Conservation (phyloP, 2,113 vertebrate genomes). For the Cinclus cinclus region DNA sequence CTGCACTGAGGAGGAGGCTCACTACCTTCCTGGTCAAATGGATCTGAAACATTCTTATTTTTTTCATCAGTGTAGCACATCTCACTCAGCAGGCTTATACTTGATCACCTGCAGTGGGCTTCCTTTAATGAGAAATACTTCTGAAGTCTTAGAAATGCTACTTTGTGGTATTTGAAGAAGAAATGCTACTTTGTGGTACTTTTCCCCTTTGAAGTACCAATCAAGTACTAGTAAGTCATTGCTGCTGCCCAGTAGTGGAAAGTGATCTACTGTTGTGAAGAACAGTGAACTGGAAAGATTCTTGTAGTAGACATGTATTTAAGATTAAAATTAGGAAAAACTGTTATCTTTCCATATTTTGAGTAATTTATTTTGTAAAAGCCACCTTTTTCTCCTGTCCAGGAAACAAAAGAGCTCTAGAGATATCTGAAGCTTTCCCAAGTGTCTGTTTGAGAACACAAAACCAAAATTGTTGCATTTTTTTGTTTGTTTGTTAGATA, state of each 20-base stretch:
- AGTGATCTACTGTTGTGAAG: neutral
- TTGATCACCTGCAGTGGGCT: neutral
- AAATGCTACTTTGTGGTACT: neutral
- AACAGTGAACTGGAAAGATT: neutral
- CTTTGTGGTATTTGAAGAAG: neutral
- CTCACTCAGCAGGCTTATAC: neutral
- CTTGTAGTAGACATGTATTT: neutral
- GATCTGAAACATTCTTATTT: neutral
- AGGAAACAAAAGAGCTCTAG: neutral
- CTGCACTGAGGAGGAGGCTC: neutral
- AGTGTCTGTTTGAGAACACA: neutral
- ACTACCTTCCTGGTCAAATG: accelerated
- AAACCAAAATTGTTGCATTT: neutral
- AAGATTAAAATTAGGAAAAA: neutral
- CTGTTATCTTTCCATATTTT: neutral
- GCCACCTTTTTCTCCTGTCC: neutral
- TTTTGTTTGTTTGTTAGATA: neutral
- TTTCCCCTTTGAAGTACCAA: neutral
- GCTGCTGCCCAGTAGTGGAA: neutral
- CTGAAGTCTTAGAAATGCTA: neutral
- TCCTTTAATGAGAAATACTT: neutral
- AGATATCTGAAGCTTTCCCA: neutral
- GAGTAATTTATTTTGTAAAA: neutral
- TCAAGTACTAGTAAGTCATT: neutral
- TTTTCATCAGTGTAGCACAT: neutral